A percentile compares a stretch with the other conserved stretches of the same genome.
These are phyloP conservation scores for Alexandromys fortis DNA, from an alignment of 2,113 vertebrate genomes.

Conservation along the genomic window DNA sequence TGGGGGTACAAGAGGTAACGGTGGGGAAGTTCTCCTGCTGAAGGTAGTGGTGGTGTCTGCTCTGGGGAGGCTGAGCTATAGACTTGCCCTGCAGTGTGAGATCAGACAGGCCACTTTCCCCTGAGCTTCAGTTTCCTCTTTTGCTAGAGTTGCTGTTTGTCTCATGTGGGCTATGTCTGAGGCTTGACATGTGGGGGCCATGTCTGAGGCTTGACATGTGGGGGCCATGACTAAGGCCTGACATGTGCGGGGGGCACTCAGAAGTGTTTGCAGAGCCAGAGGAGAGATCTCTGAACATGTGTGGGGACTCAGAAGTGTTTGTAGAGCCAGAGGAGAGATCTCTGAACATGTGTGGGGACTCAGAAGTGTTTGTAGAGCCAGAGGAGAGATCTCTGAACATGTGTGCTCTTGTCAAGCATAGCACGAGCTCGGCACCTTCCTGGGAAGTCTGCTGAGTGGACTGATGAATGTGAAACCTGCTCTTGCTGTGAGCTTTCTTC, in stretches of 20 bases:
- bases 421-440: not conserved
- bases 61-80: not conserved
- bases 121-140: not conserved
- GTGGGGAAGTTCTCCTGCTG: not conserved
- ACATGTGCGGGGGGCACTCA: not conserved
- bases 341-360: too few species aligned
- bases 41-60: not conserved
- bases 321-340: too few species aligned
- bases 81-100: not conserved
- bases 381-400: not conserved
- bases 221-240: too few species aligned
- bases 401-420: not conserved
- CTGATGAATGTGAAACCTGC: not conserved
- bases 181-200: rapidly evolving
- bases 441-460: not conserved
- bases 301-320: too few species aligned
- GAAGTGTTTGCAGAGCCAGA: too few species aligned
- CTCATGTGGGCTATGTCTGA: rapidly evolving
- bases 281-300: too few species aligned
- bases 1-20: not conserved
- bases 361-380: not conserved
- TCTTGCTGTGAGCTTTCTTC: constrained; percentile 2
- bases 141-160: not conserved
- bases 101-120: not conserved
- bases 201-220: rapidly evolving